These are phyloP conservation scores for Brachionus sp. DNA, from an alignment of 1,140 invertebrate genomes.

Conservation along the genomic window DNA sequence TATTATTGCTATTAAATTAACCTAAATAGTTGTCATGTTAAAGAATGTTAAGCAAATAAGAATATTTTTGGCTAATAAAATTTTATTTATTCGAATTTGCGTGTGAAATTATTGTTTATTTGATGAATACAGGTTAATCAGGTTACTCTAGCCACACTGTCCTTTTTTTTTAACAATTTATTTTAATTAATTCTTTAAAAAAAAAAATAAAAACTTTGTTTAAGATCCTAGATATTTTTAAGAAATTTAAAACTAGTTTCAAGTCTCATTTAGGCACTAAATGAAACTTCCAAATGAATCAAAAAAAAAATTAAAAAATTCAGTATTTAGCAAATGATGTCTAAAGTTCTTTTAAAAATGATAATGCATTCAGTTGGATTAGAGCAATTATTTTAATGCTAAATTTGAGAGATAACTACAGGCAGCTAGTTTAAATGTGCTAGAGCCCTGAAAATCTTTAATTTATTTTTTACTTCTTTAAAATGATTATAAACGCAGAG, in stretches of 20 bases:
- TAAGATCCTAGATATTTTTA: not conserved
- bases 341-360: not conserved
- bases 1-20: constrained; percentile 20
- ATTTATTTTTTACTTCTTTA: not conserved
- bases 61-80: not conserved
- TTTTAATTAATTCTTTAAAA: not conserved
- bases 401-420: constrained; percentile 3
- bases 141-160: not conserved
- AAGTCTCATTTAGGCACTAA: not conserved
- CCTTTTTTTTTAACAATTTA: not conserved
- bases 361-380: not conserved
- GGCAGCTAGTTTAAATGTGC: not conserved
- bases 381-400: not conserved
- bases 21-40: constrained; percentile 14
- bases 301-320: not conserved
- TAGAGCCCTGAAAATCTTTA: not conserved
- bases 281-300: not conserved
- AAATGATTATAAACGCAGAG: not conserved
- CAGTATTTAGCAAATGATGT: not conserved
- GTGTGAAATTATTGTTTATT: not conserved
- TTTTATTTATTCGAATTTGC: not conserved
- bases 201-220: not conserved
- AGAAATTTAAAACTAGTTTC: not conserved
- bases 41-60: constrained; percentile 19
- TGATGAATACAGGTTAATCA: not conserved